Evolutionary conservation across 1,140 invertebrate species (phyloP).

Genomic region (Brachionus rubens): DNA sequence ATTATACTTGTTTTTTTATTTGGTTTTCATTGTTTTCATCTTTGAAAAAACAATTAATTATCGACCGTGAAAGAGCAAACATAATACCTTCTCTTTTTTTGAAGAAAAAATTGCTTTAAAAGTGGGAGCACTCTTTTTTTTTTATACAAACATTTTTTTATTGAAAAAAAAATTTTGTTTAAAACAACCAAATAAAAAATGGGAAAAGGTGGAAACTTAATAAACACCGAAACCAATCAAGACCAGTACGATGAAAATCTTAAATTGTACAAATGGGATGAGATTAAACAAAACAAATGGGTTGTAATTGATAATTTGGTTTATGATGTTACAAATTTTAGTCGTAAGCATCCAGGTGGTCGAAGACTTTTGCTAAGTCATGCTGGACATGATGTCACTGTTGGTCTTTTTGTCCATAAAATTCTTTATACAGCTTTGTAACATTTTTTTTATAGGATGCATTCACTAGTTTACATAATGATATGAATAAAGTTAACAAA

Average conservation of each 20-base stretch:
- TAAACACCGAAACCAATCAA: neutral
- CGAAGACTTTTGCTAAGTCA: slow-evolving; percentile 54
- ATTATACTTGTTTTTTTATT: no score
- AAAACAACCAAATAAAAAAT: neutral
- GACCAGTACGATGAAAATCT: neutral
- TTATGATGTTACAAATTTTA: slow-evolving; percentile 57
- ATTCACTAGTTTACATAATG: neutral
- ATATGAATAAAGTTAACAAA: slow-evolving; percentile 11
- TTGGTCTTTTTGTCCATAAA: neutral
- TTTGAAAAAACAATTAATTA: no score
- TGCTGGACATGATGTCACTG: slow-evolving; percentile 58
- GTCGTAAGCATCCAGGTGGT: slow-evolving; percentile 57
- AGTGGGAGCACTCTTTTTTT: no score
- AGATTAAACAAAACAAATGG: slow-evolving; percentile 51
- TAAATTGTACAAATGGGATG: slow-evolving; percentile 52
- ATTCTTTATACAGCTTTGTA: neutral
- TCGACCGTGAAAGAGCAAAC: no score
- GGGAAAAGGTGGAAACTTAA: neutral
- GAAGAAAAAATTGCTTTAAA: no score
- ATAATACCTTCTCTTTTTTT: no score
- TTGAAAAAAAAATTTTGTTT: no score
- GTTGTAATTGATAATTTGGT: slow-evolving; percentile 55
- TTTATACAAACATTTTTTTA: no score
- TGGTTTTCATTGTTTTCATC: no score
- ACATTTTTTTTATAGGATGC: neutral